A percentile compares a stretch with the other conserved stretches of the same genome.
Evolutionary conservation across 2,888 invertebrate genomes (phyloP).

Genomic region (Zhengitettix transpicula): DNA sequence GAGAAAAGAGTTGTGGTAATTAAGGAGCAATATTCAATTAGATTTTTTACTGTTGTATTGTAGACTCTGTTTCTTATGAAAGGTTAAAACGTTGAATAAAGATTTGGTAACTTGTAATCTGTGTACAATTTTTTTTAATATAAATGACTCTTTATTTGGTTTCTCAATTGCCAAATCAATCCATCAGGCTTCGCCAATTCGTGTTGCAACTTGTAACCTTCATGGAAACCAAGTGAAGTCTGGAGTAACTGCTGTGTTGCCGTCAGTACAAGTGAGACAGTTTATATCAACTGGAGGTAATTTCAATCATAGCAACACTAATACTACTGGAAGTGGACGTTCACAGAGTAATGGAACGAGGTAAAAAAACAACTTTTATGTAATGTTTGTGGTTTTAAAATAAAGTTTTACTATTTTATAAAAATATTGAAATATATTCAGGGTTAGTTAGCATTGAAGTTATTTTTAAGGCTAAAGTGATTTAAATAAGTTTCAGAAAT

Average conservation of each 20-base stretch:
- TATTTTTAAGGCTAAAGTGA: too few species aligned
- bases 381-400: neutral
- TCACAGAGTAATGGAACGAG: slow-evolving; percentile 24
- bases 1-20: too few species aligned
- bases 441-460: too few species aligned
- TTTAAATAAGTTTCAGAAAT: too few species aligned
- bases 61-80: too few species aligned
- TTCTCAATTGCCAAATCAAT: too few species aligned
- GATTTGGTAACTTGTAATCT: too few species aligned
- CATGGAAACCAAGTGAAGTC: slow-evolving; percentile 82
- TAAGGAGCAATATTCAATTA: too few species aligned
- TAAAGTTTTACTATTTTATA: neutral
- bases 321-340: slow-evolving; percentile 41
- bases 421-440: neutral
- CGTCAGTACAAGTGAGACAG: slow-evolving; percentile 50
- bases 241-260: slow-evolving; percentile 73
- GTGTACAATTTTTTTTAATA: too few species aligned
- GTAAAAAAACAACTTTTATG: neutral
- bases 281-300: slow-evolving; percentile 42
- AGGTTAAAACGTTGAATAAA: too few species aligned
- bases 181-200: slow-evolving; percentile 65
- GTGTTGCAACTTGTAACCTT: slow-evolving; percentile 84
- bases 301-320: slow-evolving; percentile 42
- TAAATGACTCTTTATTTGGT: too few species aligned
- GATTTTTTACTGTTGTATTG: too few species aligned